Evolutionary conservation across 1,140 invertebrate genomes (phyloP), one percentile per base, ranked within the genome.

Genomic region (Drosophila bipectinata): DNA sequence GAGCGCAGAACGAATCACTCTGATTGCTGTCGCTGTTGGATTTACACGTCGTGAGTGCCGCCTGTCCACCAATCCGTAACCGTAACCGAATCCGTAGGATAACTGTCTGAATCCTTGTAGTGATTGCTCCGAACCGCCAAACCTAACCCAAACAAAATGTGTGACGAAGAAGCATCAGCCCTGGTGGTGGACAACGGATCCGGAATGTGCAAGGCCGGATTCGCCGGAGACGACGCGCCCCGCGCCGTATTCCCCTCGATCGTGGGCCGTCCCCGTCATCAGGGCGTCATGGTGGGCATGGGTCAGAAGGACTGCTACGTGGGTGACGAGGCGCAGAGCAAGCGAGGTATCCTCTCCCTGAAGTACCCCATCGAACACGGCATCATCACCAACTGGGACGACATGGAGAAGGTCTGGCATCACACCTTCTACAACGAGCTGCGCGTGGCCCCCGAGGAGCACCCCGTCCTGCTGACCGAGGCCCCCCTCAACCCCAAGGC

Each of bases 231-330:
- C 45, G 83, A 88, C 58, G 83, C 83, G 24, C 83, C 83, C 49
- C 93, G 96, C 71, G 96, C 96, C 74, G 96, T 97, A 14, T 97
- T 97, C 91, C 95, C 96, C 37, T 96, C 95, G 26, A 88, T 88
- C 75, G 83, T 97, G 55, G 96, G 96, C 41, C 93, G 96, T 76
- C 96, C 96, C 28, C 93, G 95, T 78, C 95, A 96, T 89, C 95
- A 95, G 93, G 95, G 95, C 84, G 98, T 99, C 78, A 99, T 99
- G 98, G 98, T 99, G 77, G 97, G 97, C 92, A 98, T 98, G 97
- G 97, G 97, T 81, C 97, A 98, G 92, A 98, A 98, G 92, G 97
- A 98, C 93, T 95, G 94, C 91, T 97, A 98, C 91, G 96, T 97
- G 24, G 96, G 97, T 76, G 96, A 97, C 92, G 96, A 97, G 92